Evolutionary conservation across 2,888 invertebrate genomes (phyloP).

Genomic region (Heliconius cydno): DNA sequence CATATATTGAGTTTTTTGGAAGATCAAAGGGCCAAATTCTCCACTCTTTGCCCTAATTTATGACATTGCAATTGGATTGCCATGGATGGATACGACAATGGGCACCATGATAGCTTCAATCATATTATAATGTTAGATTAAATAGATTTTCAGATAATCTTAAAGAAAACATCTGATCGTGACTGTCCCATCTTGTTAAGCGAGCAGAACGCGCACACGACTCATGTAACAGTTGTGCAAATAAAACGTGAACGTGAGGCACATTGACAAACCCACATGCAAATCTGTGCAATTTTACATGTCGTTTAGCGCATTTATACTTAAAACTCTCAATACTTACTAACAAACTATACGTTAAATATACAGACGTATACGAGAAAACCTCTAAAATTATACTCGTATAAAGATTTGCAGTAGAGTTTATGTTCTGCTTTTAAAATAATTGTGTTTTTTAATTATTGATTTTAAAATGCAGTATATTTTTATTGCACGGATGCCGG

Average conservation of each 20-base stretch:
- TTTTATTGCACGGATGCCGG: background rate
- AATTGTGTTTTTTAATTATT: background rate
- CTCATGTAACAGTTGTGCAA: constrained; percentile 42
- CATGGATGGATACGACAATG: too few species aligned
- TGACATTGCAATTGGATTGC: background rate
- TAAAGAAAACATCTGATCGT: constrained; percentile 36
- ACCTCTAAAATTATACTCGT: background rate
- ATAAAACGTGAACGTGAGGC: constrained; percentile 40
- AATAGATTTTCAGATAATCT: background rate
- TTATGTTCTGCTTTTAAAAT: background rate
- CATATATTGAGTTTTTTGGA: too few species aligned
- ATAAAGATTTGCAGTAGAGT: background rate
- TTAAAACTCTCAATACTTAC: background rate
- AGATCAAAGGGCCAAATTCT: background rate
- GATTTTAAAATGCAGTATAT: background rate
- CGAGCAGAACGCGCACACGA: constrained; percentile 33
- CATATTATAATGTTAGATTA: background rate
- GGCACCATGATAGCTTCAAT: background rate
- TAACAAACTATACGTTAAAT: background rate
- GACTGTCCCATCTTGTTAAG: constrained; percentile 37
- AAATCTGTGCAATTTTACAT: constrained; percentile 28
- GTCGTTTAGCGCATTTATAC: constrained; percentile 10
- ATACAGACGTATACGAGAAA: background rate
- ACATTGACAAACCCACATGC: constrained; percentile 36
- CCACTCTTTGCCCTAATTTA: background rate